Percentiles rank a stretch among this genome's conserved stretches.
Evolutionary conservation across 2,797 vertebrate genomes (phyloP).

Genomic region (Arrhamphus sclerolepis): DNA sequence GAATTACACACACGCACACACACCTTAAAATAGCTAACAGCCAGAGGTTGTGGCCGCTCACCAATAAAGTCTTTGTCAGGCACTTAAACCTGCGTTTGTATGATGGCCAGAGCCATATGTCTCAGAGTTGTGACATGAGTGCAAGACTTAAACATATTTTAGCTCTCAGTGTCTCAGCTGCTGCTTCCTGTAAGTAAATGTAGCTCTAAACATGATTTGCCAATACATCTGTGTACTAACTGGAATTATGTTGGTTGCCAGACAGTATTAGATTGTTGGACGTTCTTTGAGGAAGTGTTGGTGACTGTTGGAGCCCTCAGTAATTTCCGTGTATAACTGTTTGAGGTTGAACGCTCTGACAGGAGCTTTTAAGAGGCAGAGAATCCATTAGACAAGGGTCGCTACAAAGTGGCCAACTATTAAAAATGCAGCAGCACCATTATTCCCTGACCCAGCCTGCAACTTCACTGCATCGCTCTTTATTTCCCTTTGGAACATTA

Average conservation of each 20-base stretch:
- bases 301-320: conserved; percentile 56
- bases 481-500: conserved; percentile 61
- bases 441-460: conserved; percentile 75
- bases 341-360: conserved; percentile 71
- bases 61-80: conserved; percentile 59
- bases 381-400: conserved; percentile 84
- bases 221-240: conserved; percentile 44
- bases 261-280: conserved; percentile 53
- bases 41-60: conserved; percentile 49
- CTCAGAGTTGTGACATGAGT: conserved; percentile 13
- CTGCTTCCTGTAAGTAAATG: conserved; percentile 29
- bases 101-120: conserved; percentile 34
- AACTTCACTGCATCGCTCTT: conserved; percentile 62
- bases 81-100: conserved; percentile 57
- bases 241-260: conserved; percentile 53
- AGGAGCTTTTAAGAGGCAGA: conserved; percentile 79
- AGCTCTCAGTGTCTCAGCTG: conserved; percentile 17
- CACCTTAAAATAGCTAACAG: conserved; percentile 33
- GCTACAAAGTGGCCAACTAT: conserved; percentile 84
- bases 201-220: conserved; percentile 29
- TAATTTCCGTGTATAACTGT: conserved; percentile 68
- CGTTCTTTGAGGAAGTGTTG: conserved; percentile 57
- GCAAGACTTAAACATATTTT: conserved; percentile 6
- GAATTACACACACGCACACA: conserved; percentile 21
- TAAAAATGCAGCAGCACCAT: conserved; percentile 86